These are phyloP conservation scores for Sceliomorpha sp. DNA, from an alignment of 2,888 invertebrate genomes.

Conservation along the genomic window DNA sequence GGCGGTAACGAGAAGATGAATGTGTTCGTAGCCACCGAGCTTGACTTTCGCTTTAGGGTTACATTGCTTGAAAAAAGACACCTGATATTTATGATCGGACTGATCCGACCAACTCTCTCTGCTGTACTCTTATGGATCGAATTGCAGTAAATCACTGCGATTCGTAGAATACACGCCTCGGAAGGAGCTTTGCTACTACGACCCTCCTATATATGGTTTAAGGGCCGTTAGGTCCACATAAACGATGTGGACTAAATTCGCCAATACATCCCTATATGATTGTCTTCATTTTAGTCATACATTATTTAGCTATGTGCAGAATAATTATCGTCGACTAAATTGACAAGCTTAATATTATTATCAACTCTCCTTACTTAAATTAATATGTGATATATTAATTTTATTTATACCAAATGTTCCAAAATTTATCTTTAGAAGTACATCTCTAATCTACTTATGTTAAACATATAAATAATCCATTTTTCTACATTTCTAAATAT, in stretches of 20 bases:
- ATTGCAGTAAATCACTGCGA: constrained; percentile 56
- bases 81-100: constrained; percentile 72
- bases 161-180: constrained; percentile 55
- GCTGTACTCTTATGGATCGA: constrained; percentile 63
- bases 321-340: too few species aligned
- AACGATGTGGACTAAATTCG: constrained; percentile 45
- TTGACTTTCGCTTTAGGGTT: constrained; percentile 60
- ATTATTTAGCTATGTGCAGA: too few species aligned
- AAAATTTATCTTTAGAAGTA: too few species aligned
- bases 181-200: constrained; percentile 47
- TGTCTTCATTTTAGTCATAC: constrained; percentile 42
- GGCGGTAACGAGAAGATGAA: constrained; percentile 64
- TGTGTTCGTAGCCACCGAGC: constrained; percentile 56
- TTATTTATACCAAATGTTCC: too few species aligned
- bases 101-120: constrained; percentile 65
- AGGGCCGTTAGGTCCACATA: constrained; percentile 54
- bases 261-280: constrained; percentile 42
- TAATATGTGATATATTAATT: too few species aligned
- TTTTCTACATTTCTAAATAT: too few species aligned
- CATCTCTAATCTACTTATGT: too few species aligned
- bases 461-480: too few species aligned
- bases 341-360: too few species aligned
- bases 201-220: constrained; percentile 52
- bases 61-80: constrained; percentile 55
- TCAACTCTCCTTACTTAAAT: too few species aligned